Evolutionary conservation across 2,888 invertebrate species (phyloP), one percentile per base, ranked within the genome.

Genomic region (Cyclophora punctaria): DNA sequence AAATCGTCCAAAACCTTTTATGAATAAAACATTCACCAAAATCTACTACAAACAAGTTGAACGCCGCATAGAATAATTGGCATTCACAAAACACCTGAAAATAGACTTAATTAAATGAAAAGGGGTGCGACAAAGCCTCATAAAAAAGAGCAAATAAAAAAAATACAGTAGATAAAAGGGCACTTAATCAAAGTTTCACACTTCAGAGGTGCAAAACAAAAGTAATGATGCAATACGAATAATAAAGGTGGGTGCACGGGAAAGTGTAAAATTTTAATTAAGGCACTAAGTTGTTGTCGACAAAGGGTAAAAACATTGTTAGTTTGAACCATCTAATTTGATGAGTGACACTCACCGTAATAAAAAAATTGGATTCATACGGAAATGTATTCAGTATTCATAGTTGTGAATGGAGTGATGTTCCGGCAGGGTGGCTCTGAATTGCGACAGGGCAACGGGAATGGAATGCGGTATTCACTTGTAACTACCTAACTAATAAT

Each of bases 261-360:
- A 64, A 66, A 71, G 76, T 84, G 83, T 81, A 72, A 83, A 81
- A 80, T 83, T 86, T 86, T 86, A 88, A 87, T 88, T 85, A 88
- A 80, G 72, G 73, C 71, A 80, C 82, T 81, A 80, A 72, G 75
- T 67, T 69, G 71, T 67, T 62, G 76, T 37, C 5, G 37, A 37
- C 37, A 75, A 75, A 73, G 76, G 68, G 66, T 65, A 69, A 59
- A 37, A 47, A 66, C 71, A 83, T 78, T 80, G 78, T 70, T 71
- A 78, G 76, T 72, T 71, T 75, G 79, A 80, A 78, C 70, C 78
- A 73, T 78, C 78, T 81, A 80, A 84, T 83, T 80, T 82, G 73
- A 77, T 69, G 77, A 82, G 79, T 78, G 81, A 71, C 77, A 77
- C 78, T 78, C 76, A 63, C 62, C 64, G 63, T 60, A 64, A 75